These are phyloP conservation scores for Lepidocyrtinus sp. DNA, from an alignment of 2,888 invertebrate genomes.

Conservation along the genomic window DNA sequence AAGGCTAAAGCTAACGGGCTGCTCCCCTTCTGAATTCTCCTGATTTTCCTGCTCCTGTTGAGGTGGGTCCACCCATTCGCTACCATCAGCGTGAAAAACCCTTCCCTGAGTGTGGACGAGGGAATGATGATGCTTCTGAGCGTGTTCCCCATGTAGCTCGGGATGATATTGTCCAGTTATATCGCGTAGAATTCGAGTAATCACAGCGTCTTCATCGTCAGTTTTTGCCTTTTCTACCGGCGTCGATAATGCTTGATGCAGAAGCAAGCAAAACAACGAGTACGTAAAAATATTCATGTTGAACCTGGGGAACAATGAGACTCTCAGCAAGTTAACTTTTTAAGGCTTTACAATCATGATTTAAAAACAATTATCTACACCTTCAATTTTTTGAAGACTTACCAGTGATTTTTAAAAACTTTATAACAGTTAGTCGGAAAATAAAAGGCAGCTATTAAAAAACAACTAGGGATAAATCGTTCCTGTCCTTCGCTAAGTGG, in stretches of 20 bases:
- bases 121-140: not conserved
- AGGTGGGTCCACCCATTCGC: not conserved
- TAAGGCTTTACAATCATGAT: too few relatives aligned
- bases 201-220: not conserved
- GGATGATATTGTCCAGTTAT: slow-evolving; percentile 55
- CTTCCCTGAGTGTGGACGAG: not conserved
- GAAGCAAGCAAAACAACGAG: slow-evolving; percentile 19
- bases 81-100: not conserved
- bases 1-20: too few relatives aligned
- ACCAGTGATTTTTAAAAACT: too few relatives aligned
- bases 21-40: too few relatives aligned
- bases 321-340: too few relatives aligned
- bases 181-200: slow-evolving; percentile 37
- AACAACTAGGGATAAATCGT: too few relatives aligned
- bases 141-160: slow-evolving; percentile 42
- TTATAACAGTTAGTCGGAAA: too few relatives aligned
- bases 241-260: not conserved
- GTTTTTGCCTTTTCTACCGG: not conserved
- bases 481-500: slow-evolving; percentile 40
- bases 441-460: too few relatives aligned
- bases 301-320: slow-evolving; percentile 17
- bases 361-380: too few relatives aligned
- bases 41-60: too few relatives aligned
- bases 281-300: slow-evolving; percentile 6
- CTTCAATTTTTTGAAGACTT: too few relatives aligned